A percentile compares a stretch with the other conserved stretches of the same genome.
These are phyloP conservation scores for Drosophila arawakana DNA, from an alignment of 1,140 invertebrate species.

Conservation along the genomic window DNA sequence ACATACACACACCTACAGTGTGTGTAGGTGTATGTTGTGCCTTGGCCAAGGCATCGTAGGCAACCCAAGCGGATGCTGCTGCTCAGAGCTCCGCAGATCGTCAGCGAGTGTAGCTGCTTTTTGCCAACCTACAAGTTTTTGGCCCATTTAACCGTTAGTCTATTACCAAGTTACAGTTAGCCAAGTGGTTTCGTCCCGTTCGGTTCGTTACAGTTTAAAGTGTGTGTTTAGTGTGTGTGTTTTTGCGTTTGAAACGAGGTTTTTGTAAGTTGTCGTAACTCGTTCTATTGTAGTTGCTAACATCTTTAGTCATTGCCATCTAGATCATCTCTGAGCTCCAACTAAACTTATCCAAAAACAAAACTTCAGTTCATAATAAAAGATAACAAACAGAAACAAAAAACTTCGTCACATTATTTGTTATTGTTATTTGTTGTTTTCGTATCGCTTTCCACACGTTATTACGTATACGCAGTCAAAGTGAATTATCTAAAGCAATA, in stretches of 20 bases:
- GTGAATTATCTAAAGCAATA: constrained; percentile 85
- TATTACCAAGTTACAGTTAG: constrained; percentile 30
- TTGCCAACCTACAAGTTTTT: constrained; percentile 25
- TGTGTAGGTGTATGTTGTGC: constrained; percentile 65
- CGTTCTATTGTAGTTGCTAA: constrained; percentile 27
- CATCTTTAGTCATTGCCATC: constrained; percentile 20
- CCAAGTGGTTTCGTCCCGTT: constrained; percentile 44
- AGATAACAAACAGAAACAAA: too few species aligned
- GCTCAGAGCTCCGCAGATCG: constrained; percentile 84
- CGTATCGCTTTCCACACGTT: constrained; percentile 57
- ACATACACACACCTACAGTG: constrained; percentile 1
- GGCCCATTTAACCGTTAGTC: constrained; percentile 17
- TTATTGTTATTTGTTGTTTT: constrained; percentile 47
- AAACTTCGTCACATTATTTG: constrained; percentile 47
- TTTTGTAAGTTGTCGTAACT: constrained; percentile 35
- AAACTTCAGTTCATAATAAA: background rate
- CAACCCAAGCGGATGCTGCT: constrained; percentile 58
- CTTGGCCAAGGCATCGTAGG: constrained; percentile 77
- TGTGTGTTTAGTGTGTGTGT: constrained; percentile 16
- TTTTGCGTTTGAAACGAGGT: constrained; percentile 1
- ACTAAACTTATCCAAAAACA: background rate
- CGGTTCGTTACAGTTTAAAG: constrained; percentile 33
- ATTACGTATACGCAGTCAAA: constrained; percentile 75
- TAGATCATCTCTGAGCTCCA: constrained; percentile 27
- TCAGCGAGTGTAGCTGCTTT: constrained; percentile 84